Evolutionary conservation across 2,797 vertebrate species (phyloP).

Genomic region (Alectoris magna): DNA sequence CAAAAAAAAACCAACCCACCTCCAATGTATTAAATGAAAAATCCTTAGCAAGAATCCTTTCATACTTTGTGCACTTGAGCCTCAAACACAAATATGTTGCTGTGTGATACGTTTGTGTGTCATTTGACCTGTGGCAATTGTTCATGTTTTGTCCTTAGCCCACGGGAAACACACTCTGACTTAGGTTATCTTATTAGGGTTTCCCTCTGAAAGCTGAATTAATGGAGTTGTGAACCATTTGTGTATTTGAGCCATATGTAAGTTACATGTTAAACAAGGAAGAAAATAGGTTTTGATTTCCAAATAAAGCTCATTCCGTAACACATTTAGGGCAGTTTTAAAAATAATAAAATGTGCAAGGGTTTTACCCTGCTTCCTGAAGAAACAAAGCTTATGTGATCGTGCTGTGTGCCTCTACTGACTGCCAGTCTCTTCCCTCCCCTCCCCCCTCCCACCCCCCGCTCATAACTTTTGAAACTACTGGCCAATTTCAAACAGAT

Average conservation of each 20-base stretch:
- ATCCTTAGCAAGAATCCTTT: not conserved
- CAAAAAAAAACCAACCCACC: not conserved
- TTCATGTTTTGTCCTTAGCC: not conserved
- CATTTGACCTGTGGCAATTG: not conserved
- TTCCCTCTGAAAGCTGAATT: constrained; percentile 9
- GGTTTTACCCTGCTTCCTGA: constrained; percentile 9
- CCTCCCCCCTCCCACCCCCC: not conserved
- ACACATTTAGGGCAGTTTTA: constrained; percentile 1
- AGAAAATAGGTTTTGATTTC: not conserved
- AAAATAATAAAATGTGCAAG: constrained; percentile 23
- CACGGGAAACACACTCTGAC: not conserved
- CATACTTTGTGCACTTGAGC: not conserved
- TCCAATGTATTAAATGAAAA: not conserved
- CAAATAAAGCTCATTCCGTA: constrained; percentile 23
- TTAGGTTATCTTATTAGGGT: not conserved
- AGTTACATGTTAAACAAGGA: not conserved
- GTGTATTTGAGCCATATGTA: not conserved
- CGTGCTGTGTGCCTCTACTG: constrained; percentile 14
- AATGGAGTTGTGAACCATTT: not conserved
- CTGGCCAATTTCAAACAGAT: constrained; percentile 66
- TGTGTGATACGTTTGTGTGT: not conserved
- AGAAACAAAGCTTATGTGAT: constrained; percentile 39
- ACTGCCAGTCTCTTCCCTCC: constrained; percentile 14
- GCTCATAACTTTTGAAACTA: constrained; percentile 42
- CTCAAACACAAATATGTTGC: not conserved